phyloP scores from a whole-genome alignment of 2,888 invertebrate genomes.

The Muschampia plurimacula region DNA sequence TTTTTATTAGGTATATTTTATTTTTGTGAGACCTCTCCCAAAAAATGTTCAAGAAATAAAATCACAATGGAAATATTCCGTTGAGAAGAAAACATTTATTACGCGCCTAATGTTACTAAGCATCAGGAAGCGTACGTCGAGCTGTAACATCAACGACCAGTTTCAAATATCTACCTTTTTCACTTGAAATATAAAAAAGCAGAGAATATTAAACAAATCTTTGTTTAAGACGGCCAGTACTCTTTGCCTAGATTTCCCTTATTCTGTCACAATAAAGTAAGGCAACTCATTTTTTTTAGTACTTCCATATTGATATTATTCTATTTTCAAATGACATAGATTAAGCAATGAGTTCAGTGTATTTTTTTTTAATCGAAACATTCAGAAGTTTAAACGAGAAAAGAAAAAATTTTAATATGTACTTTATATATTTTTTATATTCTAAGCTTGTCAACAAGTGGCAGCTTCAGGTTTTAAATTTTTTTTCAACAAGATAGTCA shows the following conservation, averaged over 20 bases:
- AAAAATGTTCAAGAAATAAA: conserved; percentile 62
- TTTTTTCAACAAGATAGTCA: conserved; percentile 55
- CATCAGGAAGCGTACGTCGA: conserved; percentile 82
- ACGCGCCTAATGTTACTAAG: conserved; percentile 85
- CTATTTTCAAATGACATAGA: no score
- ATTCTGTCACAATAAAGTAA: no score
- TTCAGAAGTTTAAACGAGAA: no score
- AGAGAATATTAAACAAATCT: neutral
- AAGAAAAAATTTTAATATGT: no score
- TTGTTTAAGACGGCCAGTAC: no score
- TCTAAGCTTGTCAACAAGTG: no score
- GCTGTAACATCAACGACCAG: conserved; percentile 80
- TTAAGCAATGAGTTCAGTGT: no score
- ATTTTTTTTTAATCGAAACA: no score
- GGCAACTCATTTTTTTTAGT: no score
- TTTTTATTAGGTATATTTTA: neutral
- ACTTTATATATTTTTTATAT: no score
- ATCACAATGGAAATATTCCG: conserved; percentile 62
- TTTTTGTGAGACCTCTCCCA: conserved; percentile 48
- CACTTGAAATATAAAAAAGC: neutral
- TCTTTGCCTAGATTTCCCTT: no score
- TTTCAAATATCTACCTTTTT: conserved; percentile 61
- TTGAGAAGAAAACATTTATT: conserved; percentile 83
- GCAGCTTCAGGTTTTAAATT: neutral
- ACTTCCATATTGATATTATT: no score